phyloP scores from a whole-genome alignment of 2,797 vertebrate genomes.

The Cetoscarus ocellatus region DNA sequence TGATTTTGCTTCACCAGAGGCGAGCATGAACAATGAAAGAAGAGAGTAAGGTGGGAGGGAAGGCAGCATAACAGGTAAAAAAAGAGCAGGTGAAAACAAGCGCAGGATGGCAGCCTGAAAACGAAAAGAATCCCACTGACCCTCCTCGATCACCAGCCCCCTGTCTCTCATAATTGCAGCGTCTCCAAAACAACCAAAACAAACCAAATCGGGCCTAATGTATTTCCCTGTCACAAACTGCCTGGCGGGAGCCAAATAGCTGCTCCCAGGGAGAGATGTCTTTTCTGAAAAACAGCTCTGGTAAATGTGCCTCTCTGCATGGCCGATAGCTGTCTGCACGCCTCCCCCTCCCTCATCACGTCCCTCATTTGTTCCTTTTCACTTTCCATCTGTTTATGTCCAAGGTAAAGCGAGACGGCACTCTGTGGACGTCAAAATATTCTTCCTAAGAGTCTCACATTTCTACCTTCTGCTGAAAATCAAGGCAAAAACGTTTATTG shows the following conservation, averaged over 20 bases:
- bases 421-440: constrained; percentile 44
- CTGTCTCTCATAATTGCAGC: constrained; percentile 73
- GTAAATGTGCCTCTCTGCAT: constrained; percentile 73
- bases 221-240: constrained; percentile 72
- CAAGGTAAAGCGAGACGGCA: constrained; percentile 47
- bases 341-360: constrained; percentile 42
- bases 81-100: constrained; percentile 14
- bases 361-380: constrained; percentile 59
- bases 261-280: constrained; percentile 69
- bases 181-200: constrained; percentile 74
- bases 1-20: neutral
- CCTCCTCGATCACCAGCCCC: constrained; percentile 54
- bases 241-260: constrained; percentile 79
- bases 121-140: constrained; percentile 36
- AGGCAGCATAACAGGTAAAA: constrained; percentile 29
- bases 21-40: neutral
- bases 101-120: constrained; percentile 16
- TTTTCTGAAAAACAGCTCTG: constrained; percentile 73
- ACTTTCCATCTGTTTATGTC: constrained; percentile 65
- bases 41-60: neutral
- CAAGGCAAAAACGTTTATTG: neutral
- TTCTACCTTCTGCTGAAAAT: constrained; percentile 1
- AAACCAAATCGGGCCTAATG: constrained; percentile 74
- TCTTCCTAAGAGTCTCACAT: neutral
- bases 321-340: constrained; percentile 65